A percentile compares a stretch with the other conserved stretches of the same genome.
Conservation (phyloP, 2,888 invertebrate genomes). For the Folsomia manolachei region DNA sequence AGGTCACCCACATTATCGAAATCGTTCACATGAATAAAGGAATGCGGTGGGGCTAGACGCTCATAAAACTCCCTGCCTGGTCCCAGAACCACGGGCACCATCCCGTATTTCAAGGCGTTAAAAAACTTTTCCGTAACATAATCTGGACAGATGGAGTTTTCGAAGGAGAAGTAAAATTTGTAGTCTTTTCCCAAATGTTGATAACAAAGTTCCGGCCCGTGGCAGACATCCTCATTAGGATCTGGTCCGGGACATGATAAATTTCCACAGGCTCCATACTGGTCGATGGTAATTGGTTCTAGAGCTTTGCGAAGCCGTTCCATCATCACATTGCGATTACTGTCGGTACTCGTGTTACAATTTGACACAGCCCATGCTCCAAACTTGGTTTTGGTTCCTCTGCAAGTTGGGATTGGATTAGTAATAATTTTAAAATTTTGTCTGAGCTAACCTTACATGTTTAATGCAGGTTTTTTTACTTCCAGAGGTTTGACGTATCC, state of each 20-base stretch:
- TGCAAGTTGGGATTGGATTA: too few species aligned
- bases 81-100: constrained; percentile 52
- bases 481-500: constrained; percentile 36
- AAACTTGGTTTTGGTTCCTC: too few species aligned
- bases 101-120: constrained; percentile 36
- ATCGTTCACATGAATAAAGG: constrained; percentile 53
- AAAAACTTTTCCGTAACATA: constrained; percentile 52
- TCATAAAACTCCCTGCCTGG: constrained; percentile 50
- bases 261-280: constrained; percentile 50
- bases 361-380: constrained; percentile 51
- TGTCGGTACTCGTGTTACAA: too few species aligned
- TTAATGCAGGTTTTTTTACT: too few species aligned
- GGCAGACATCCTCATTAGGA: constrained; percentile 33
- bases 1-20: too few species aligned
- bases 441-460: too few species aligned
- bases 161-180: constrained; percentile 51
- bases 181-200: constrained; percentile 43
- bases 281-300: constrained; percentile 38
- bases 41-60: constrained; percentile 50
- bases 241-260: constrained; percentile 25
- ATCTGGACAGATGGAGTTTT: constrained; percentile 51
- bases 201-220: constrained; percentile 36
- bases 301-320: constrained; percentile 41
- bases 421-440: not conserved
- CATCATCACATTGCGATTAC: too few species aligned